Evolutionary conservation across 2,113 vertebrate species (phyloP).

Genomic region (Callospermophilus lateralis): DNA sequence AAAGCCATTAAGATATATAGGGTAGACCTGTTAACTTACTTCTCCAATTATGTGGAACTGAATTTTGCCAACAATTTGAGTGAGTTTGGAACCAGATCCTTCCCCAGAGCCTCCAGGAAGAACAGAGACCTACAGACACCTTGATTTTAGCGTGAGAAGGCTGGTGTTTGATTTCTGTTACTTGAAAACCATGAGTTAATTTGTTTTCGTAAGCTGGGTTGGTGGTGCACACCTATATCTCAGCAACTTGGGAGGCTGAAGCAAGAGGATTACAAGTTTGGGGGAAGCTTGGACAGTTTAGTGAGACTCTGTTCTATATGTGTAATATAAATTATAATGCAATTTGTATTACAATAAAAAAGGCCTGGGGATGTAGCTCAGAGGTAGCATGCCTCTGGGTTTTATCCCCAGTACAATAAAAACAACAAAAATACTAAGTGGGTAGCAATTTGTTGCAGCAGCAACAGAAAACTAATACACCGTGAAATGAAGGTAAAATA

Average conservation of each 20-base stretch:
- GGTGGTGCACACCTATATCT: too few species aligned
- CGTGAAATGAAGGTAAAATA: conserved; percentile 51
- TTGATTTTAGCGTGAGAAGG: not conserved
- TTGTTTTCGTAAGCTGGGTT: not conserved
- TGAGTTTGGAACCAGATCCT: not conserved
- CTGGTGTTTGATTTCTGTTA: not conserved
- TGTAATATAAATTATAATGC: too few species aligned
- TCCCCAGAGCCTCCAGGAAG: not conserved
- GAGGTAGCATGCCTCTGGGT: too few species aligned
- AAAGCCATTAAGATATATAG: not conserved
- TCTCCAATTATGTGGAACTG: not conserved
- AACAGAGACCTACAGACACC: not conserved
- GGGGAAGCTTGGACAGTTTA: too few species aligned
- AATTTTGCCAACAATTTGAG: not conserved
- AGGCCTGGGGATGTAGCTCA: too few species aligned
- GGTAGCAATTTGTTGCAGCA: conserved; percentile 3
- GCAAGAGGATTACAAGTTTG: too few species aligned
- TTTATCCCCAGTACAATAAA: too few species aligned
- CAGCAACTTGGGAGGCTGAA: too few species aligned
- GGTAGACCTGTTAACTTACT: not conserved
- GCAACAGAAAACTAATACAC: not conserved
- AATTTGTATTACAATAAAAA: too few species aligned
- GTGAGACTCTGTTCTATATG: too few species aligned
- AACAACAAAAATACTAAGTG: not conserved
- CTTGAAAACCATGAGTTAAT: not conserved